Evolutionary conservation across 2,888 invertebrate genomes (phyloP), one percentile per base, ranked within the genome.

Genomic region (Apoda limacodes): DNA sequence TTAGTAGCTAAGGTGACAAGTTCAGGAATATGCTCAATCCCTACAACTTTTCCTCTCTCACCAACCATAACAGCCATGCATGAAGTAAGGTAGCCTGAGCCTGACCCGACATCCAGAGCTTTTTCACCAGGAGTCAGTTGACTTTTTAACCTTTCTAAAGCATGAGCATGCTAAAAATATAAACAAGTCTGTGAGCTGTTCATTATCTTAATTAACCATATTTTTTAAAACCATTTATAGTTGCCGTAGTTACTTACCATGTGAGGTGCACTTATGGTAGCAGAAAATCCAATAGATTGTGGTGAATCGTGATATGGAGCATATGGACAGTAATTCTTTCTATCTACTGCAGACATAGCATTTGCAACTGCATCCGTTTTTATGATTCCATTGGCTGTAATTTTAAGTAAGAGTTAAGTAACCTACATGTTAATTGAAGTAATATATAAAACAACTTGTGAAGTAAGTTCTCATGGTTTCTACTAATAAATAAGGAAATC

Each of bases 211-310:
- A 23, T 20, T 17, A 25, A 17, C 20, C 1, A 14, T 3, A 11
- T 22, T 19, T 31, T 28, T 10, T 12, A 12, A 4, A 10, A 24
- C 6, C 11, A 12, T 12, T 15, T 15, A 15, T 17, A 5, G 12
- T 13, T 17, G 17, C 4, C 5, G 13, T 14, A 22, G 6, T 24
- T 25, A 41, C 50, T 60, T 72, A 93, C 93, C 96, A 98, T 98
- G 62, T 97, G 96, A 7, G 97, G 97, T 19, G 97, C 97, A 71
- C 93, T 93, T 39, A 98, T 97, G 1, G 97, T 98, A 4, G 95
- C 98, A 13, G 93, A 91, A 62, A 86, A 96, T 25, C 98, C 98
- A 58, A 99, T 98, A 28, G 90, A 85, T 65, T 96, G 95, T 0
- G 97, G 97, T 6, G 92, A 86, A 74, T 98, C 97, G 65, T 89